phyloP scores from a whole-genome alignment of 1,140 invertebrate genomes.

The Drosophila subobscura region DNA sequence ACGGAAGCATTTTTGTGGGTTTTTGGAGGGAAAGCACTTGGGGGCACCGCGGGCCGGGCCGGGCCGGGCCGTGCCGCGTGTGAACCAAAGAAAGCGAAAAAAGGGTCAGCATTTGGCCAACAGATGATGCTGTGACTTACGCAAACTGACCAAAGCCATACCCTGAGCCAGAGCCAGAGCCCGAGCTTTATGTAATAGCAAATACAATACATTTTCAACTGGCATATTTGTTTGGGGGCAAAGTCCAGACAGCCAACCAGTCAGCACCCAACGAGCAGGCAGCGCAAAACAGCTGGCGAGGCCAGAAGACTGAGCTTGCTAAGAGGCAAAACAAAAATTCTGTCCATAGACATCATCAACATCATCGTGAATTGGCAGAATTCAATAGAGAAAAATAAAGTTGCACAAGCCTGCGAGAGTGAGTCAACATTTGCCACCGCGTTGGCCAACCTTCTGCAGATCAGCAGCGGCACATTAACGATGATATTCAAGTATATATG shows the following conservation, averaged over 20 bases:
- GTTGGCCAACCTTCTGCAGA: conserved; percentile 28
- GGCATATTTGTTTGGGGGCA: conserved; percentile 51
- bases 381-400: conserved; percentile 8
- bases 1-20: conserved; percentile 76
- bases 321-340: conserved; percentile 52
- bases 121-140: conserved; percentile 54
- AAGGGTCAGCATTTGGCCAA: conserved; percentile 63
- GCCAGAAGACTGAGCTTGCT: conserved; percentile 9
- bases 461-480: not conserved
- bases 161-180: conserved; percentile 1
- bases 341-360: conserved; percentile 45
- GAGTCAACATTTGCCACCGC: conserved; percentile 25
- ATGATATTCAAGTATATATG: conserved; percentile 7
- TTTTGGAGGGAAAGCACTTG: conserved; percentile 75
- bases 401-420: conserved; percentile 29
- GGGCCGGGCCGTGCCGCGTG: conserved; percentile 54
- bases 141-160: conserved; percentile 58
- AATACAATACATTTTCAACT: conserved; percentile 54
- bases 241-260: conserved; percentile 43
- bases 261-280: not conserved
- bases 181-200: conserved; percentile 63
- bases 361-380: conserved; percentile 69
- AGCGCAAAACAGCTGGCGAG: conserved; percentile 10
- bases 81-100: conserved; percentile 78
- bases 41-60: conserved; percentile 19